phyloP scores from a whole-genome alignment of 2,888 invertebrate genomes.

The Calameuta pallipes region DNA sequence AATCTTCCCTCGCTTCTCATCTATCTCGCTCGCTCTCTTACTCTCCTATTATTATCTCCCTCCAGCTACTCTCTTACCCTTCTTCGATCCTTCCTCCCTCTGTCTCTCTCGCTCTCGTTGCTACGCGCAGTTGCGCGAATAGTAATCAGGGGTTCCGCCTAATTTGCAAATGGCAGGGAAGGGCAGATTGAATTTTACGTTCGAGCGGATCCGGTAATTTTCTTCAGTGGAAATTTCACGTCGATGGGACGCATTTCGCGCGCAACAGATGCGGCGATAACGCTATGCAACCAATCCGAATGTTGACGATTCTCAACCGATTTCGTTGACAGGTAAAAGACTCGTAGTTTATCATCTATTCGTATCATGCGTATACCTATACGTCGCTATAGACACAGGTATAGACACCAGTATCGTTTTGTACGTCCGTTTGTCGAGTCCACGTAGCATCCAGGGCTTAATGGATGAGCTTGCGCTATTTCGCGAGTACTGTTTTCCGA shows the following conservation, averaged over 20 bases:
- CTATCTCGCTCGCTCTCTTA: neutral
- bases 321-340: neutral
- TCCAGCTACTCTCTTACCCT: neutral
- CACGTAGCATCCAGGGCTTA: neutral
- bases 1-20: neutral
- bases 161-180: conserved; percentile 53
- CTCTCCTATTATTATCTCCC: neutral
- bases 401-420: neutral
- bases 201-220: conserved; percentile 44
- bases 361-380: neutral
- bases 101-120: neutral
- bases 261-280: neutral
- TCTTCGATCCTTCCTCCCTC: neutral
- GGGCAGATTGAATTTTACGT: conserved; percentile 51
- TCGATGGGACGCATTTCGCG: neutral
- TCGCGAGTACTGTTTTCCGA: neutral
- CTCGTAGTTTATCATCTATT: neutral
- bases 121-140: conserved; percentile 2
- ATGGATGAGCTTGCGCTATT: neutral
- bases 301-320: neutral
- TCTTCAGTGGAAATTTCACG: conserved; percentile 28
- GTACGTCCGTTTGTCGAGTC: neutral
- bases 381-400: neutral
- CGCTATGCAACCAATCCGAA: neutral
- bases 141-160: conserved; percentile 29